Conservation (phyloP, 2,113 vertebrate genomes). For the Tragelaphus scriptus region DNA sequence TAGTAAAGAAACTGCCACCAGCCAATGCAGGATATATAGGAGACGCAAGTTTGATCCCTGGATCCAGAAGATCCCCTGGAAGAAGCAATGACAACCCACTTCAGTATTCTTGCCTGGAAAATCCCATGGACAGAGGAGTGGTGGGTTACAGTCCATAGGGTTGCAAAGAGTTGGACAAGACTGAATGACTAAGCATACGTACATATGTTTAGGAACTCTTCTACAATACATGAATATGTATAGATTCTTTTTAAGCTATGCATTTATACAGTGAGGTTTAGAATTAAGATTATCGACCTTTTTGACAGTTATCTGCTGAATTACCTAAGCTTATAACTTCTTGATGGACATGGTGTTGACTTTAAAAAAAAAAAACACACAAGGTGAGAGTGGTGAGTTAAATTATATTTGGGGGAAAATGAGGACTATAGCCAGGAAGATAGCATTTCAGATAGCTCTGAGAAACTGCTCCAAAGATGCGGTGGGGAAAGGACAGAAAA, state of each 20-base stretch:
- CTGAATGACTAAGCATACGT: neutral
- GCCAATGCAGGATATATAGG: neutral
- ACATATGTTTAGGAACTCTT: neutral
- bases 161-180: neutral
- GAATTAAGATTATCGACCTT: neutral
- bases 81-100: neutral
- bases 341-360: neutral
- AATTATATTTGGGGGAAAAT: neutral
- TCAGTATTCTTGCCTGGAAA: neutral
- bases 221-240: neutral
- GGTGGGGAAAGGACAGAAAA: neutral
- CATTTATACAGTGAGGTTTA: neutral
- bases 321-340: neutral
- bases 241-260: neutral
- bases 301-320: neutral
- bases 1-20: neutral
- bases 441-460: neutral
- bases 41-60: neutral
- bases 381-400: neutral
- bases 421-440: neutral
- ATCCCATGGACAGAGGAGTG: neutral
- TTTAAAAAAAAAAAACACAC: neutral
- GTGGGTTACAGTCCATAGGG: neutral
- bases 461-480: neutral
- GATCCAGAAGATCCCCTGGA: neutral